phyloP scores from a whole-genome alignment of 30 jellyfish, hydroid and myxozoan genomes.

The Clytia hemisphaerica region DNA sequence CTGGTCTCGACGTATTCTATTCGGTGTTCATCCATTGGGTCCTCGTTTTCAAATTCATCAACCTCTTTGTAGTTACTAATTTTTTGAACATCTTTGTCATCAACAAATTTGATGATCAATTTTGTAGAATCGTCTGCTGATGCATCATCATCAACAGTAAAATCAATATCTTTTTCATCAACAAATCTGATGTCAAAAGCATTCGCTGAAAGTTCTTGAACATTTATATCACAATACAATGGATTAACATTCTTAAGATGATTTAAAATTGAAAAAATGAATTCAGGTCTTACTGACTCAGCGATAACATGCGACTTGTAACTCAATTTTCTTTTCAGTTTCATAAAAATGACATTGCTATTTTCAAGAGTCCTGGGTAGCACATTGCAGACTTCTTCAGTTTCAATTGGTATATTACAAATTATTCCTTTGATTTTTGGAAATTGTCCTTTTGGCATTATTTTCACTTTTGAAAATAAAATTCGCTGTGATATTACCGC shows the following conservation, averaged over 20 bases:
- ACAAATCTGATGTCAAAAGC: conserved; percentile 1
- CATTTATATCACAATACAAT: neutral
- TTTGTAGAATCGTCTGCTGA: neutral
- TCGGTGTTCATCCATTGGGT: neutral
- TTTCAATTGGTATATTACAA: neutral
- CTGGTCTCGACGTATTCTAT: neutral
- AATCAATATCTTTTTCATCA: neutral
- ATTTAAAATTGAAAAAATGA: neutral
- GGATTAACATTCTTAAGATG: neutral
- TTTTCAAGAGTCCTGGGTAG: neutral
- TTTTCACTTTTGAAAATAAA: no score
- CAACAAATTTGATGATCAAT: conserved; percentile 2
- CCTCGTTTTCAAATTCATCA: conserved; percentile 5
- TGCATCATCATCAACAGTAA: neutral
- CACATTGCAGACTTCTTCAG: neutral
- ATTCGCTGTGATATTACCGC: neutral
- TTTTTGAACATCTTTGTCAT: conserved; percentile 5
- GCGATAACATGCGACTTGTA: neutral
- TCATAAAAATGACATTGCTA: neutral
- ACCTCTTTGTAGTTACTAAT: neutral
- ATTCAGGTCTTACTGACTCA: neutral
- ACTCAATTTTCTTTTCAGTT: neutral
- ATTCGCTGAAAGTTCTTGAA: neutral
- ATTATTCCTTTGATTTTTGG: neutral
- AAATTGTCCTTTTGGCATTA: conserved; percentile 9